phyloP scores from a whole-genome alignment of 2,888 invertebrate genomes.

The Acanthococcus lagerstroemiae region DNA sequence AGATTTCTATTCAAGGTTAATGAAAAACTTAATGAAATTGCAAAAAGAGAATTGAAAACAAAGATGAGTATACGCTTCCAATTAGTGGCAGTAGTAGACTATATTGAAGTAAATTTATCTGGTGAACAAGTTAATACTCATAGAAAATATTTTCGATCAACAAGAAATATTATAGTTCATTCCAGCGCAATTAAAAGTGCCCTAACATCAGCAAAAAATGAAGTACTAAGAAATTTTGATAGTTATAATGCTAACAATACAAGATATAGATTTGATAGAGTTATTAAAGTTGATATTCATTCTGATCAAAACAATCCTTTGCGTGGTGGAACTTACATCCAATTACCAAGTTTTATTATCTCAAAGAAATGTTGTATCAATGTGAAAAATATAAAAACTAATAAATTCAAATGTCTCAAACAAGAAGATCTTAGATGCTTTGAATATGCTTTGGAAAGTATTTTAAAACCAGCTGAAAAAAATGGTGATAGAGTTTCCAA shows the following conservation, averaged over 20 bases:
- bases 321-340: background rate
- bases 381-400: conserved; percentile 3
- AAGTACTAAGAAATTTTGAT: conserved; percentile 6
- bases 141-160: conserved; percentile 22
- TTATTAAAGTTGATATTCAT: conserved; percentile 4
- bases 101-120: conserved; percentile 15
- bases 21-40: conserved; percentile 14
- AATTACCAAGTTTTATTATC: background rate
- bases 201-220: conserved; percentile 2
- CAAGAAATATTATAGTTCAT: conserved; percentile 17
- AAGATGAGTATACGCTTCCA: conserved; percentile 10
- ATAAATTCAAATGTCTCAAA: conserved; percentile 1
- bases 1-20: conserved; percentile 19
- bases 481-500: conserved; percentile 1
- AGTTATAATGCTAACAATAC: conserved; percentile 8
- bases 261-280: conserved; percentile 12
- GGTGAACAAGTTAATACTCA: conserved; percentile 6
- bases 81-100: conserved; percentile 18
- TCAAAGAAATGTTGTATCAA: background rate
- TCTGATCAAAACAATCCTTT: conserved; percentile 4
- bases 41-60: conserved; percentile 8
- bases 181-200: conserved; percentile 7
- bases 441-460: background rate
- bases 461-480: conserved; percentile 1
- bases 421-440: conserved; percentile 9